Conservation (phyloP, 2,113 vertebrate species). For the Solea solea region DNA sequence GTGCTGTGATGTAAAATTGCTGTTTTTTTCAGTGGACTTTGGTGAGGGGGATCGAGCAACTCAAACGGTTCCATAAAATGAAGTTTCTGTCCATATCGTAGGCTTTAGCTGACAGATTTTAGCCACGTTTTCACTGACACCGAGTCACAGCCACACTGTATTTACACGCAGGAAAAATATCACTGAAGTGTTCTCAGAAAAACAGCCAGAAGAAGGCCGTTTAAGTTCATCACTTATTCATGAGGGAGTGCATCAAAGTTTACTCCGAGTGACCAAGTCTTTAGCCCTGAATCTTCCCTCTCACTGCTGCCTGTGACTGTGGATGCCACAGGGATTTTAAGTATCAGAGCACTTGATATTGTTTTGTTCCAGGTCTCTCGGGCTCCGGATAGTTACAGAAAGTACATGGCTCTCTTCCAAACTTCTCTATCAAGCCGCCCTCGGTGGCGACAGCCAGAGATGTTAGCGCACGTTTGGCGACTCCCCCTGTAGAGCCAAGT, state of each 20-base stretch:
- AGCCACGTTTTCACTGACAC: too few species aligned
- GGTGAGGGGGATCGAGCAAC: too few species aligned
- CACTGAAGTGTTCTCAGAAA: background rate
- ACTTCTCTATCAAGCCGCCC: slow-evolving; percentile 24
- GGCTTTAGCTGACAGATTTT: too few species aligned
- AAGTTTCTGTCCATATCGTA: too few species aligned
- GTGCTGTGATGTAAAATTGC: too few species aligned
- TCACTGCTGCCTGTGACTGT: slow-evolving; percentile 5
- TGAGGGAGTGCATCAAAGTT: slow-evolving; percentile 12
- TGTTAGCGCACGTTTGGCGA: slow-evolving; percentile 18
- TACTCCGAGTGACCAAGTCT: slow-evolving; percentile 5
- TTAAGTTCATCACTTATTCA: slow-evolving; percentile 38
- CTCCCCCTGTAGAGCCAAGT: slow-evolving; percentile 25
- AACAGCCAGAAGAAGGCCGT: background rate
- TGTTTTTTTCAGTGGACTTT: too few species aligned
- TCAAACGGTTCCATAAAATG: too few species aligned
- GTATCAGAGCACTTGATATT: slow-evolving; percentile 6
- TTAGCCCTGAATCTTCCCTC: slow-evolving; percentile 8
- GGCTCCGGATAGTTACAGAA: slow-evolving; percentile 32
- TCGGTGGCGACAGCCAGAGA: slow-evolving; percentile 37
- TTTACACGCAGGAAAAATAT: too few species aligned
- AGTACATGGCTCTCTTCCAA: slow-evolving; percentile 35
- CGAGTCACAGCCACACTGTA: too few species aligned
- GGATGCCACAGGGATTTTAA: slow-evolving; percentile 25
- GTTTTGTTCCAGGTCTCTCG: slow-evolving; percentile 33